Conservation (phyloP, 1,140 invertebrate species). For the Drosophila parvula region DNA sequence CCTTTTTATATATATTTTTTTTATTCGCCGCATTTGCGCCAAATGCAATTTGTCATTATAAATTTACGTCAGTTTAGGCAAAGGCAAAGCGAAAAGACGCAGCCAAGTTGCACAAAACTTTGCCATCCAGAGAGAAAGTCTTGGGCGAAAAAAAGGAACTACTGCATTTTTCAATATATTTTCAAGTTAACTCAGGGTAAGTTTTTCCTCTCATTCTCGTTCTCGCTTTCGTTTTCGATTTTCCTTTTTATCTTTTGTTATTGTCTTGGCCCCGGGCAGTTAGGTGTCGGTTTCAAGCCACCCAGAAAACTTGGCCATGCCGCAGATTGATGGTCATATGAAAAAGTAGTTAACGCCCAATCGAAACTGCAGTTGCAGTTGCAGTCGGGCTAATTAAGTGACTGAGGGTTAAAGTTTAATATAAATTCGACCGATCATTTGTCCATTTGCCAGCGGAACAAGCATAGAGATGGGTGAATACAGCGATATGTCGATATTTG, state of each 20-base stretch:
- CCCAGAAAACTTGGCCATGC: conserved; percentile 48
- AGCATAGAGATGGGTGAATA: background rate
- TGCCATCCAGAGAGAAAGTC: conserved; percentile 19
- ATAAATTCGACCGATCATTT: conserved; percentile 75
- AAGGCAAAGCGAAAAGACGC: conserved; percentile 50
- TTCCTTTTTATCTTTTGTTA: conserved; percentile 16
- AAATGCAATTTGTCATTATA: conserved; percentile 83
- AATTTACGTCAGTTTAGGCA: conserved; percentile 82
- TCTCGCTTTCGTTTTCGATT: conserved; percentile 17
- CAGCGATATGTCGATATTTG: background rate
- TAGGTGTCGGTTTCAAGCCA: conserved; percentile 33
- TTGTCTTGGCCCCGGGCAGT: conserved; percentile 32
- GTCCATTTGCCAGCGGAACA: conserved; percentile 53
- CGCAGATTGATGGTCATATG: conserved; percentile 76
- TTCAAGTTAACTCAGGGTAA: conserved; percentile 59
- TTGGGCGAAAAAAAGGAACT: conserved; percentile 24
- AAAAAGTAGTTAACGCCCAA: conserved; percentile 77
- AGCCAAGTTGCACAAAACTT: conserved; percentile 45
- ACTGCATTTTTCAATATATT: conserved; percentile 78
- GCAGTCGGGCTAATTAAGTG: conserved; percentile 69
- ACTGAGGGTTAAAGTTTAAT: conserved; percentile 74
- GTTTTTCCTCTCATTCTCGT: conserved; percentile 19
- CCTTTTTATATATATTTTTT: conserved; percentile 33
- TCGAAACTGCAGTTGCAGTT: conserved; percentile 39
- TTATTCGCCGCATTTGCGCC: conserved; percentile 68